These are phyloP conservation scores for Alectoris magna DNA, from an alignment of 2,797 vertebrate genomes.

Conservation along the genomic window DNA sequence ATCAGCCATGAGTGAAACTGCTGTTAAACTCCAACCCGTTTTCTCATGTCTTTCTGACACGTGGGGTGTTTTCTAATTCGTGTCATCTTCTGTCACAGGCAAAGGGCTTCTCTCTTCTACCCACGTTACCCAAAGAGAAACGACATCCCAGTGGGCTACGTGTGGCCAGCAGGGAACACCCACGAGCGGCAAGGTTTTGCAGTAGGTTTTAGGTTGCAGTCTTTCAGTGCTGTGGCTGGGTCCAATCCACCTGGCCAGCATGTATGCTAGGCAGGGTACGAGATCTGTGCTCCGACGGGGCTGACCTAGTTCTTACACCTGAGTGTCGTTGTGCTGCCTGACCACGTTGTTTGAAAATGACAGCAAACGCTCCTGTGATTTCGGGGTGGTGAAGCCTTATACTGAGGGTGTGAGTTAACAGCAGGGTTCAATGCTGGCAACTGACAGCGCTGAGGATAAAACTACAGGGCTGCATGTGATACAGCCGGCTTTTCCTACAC, in stretches of 20 bases:
- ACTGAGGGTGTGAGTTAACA: neutral
- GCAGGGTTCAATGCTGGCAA: neutral
- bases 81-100: neutral
- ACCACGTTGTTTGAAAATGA: accelerated
- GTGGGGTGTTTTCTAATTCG: neutral
- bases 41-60: neutral
- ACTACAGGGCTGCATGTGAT: accelerated
- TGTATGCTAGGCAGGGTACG: accelerated
- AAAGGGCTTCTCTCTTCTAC: neutral
- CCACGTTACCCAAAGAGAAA: neutral
- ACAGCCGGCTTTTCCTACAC: neutral
- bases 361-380: neutral
- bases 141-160: accelerated
- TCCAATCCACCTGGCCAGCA: neutral
- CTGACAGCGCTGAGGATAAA: neutral
- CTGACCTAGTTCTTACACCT: neutral
- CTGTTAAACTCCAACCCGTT: neutral
- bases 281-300: neutral
- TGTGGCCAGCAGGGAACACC: neutral
- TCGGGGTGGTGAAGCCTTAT: neutral
- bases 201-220: neutral
- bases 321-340: neutral
- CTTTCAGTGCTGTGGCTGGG: neutral
- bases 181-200: neutral
- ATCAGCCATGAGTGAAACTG: neutral